phyloP scores from a whole-genome alignment of 2,113 vertebrate species.

The Turdus rufiventris region DNA sequence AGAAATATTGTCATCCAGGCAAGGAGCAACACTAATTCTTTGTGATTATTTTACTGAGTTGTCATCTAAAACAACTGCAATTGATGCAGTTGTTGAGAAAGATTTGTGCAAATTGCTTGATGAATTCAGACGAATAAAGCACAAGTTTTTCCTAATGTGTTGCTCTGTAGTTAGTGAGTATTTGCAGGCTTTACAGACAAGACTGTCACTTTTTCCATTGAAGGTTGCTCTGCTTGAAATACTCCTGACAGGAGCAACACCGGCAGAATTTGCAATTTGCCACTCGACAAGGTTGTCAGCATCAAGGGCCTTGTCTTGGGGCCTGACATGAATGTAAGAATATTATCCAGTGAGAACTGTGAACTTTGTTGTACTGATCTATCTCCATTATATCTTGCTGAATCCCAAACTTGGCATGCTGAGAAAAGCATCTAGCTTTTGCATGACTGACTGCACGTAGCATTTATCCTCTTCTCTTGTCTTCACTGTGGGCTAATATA shows the following conservation, averaged over 20 bases:
- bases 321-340: background rate
- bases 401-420: background rate
- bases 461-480: background rate
- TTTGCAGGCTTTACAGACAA: background rate
- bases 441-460: background rate
- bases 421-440: background rate
- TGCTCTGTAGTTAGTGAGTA: background rate
- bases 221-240: background rate
- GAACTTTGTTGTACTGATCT: background rate
- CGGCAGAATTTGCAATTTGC: background rate
- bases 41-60: background rate
- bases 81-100: background rate
- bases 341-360: background rate
- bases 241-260: background rate
- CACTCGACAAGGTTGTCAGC: background rate
- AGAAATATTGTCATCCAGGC: background rate
- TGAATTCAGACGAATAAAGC: background rate
- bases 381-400: background rate
- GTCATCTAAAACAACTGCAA: background rate
- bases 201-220: background rate
- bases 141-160: background rate
- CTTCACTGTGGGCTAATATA: background rate
- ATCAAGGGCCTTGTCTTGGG: background rate
- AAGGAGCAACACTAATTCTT: background rate
- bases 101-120: background rate